A percentile compares a stretch with the other conserved stretches of the same genome.
phyloP scores from a whole-genome alignment of 64 coral and sea anemone genomes.

The Hydrozoanthus tunicans region DNA sequence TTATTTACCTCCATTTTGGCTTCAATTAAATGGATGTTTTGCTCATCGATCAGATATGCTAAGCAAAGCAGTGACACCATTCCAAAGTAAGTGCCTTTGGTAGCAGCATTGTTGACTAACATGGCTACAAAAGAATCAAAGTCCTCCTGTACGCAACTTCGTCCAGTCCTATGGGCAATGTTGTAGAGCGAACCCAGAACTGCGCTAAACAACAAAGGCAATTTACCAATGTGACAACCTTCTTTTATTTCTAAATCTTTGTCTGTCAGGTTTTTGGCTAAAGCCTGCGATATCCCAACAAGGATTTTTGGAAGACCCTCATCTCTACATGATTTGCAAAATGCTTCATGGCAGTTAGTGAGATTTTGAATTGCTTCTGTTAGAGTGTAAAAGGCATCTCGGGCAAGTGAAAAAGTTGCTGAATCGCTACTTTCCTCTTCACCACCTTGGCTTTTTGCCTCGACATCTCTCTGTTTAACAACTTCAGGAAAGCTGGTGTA shows the following conservation, averaged over 20 bases:
- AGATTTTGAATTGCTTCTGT: slow-evolving; percentile 1
- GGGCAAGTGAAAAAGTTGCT: background rate
- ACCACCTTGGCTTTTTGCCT: background rate
- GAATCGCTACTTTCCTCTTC: background rate
- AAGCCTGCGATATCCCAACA: background rate
- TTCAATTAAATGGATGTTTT: slow-evolving; percentile 45
- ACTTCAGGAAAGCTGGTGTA: slow-evolving; percentile 1
- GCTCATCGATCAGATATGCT: slow-evolving; percentile 39
- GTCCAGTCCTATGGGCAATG: background rate
- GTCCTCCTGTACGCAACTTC: no score
- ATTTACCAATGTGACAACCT: background rate
- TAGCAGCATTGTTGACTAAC: background rate
- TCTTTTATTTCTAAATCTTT: background rate
- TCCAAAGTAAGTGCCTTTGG: background rate
- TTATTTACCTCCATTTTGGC: background rate
- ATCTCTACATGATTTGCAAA: background rate
- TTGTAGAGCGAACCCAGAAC: background rate
- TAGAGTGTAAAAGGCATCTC: background rate
- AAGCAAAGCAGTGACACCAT: background rate
- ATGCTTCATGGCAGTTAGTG: background rate
- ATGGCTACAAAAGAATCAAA: background rate
- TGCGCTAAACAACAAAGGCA: background rate
- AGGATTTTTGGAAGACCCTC: background rate
- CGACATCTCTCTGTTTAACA: slow-evolving; percentile 1
- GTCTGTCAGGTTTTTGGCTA: background rate